Base-by-base conservation (phyloP, 2,888 invertebrate genomes). In the Uloborus plumipes region DNA sequence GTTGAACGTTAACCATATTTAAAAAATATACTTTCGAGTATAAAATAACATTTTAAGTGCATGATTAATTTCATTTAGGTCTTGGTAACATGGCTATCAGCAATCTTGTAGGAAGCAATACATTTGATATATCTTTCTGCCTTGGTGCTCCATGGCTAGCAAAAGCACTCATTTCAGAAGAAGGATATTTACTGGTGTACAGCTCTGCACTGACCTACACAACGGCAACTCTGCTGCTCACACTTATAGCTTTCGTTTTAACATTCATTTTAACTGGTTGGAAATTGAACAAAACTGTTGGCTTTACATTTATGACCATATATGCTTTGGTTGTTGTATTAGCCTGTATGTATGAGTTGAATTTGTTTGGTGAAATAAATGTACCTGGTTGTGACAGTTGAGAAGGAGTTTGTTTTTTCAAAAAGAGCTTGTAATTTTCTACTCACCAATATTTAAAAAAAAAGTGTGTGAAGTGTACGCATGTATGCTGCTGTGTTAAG, bases 41-140 rank as follows among this genome's bases (percentile, higher is more conserved):
- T 2, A 26, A 20, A 22, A 62, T 50, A 1, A n/a, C 22, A 18
- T 66, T 50, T 22, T 15, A 6, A 67, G 16, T 69, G 4, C 31
- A 55, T 55, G 11, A 18, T 55, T 55, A 9, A 53, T 18, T 62
- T 62, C 14, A 13, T 20, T 51, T 64, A 86, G 86, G 86, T 59
- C 72, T 83, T 51, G 86, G 86, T 13, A 86, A 86, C 74, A 96
- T 95, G 95, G 95, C 95, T 47, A 94, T 95, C 86, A 94, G 94
- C 89, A 95, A 95, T 89, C 95, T 95, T 2, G 94, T 96, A 87
- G 95, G 95, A 72, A 95, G 95, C 31, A 96, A 95, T 88, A 95
- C 95, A 0, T 96, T 95, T 88, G 95, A 95, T 88, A 95, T 95
- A 86, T 90, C 95, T 18, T 85, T 86, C 61, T 95, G 95, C 88